Evolutionary conservation across 2,113 vertebrate species (phyloP).

Genomic region (Leucosticte australis): DNA sequence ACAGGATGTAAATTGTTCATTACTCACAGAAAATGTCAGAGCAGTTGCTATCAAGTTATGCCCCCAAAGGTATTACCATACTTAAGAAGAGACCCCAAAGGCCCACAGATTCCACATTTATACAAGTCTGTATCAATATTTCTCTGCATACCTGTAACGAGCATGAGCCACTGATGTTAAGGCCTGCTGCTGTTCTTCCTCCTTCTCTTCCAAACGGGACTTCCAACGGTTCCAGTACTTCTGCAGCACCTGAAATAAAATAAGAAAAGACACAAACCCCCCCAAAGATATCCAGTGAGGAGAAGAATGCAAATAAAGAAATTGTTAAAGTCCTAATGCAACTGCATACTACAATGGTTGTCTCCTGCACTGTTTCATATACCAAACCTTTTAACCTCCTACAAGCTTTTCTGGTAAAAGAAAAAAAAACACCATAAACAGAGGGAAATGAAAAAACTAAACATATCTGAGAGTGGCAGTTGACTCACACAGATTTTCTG

Average conservation of each 20-base stretch:
- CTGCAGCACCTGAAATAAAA: conserved; percentile 71
- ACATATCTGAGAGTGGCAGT: not conserved
- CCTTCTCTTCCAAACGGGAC: conserved; percentile 75
- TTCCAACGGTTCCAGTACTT: conserved; percentile 84
- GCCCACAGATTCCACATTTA: not conserved
- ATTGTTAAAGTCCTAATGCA: not conserved
- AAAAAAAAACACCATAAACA: not conserved
- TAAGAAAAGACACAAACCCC: not conserved
- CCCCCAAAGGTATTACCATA: not conserved
- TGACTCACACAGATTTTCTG: not conserved
- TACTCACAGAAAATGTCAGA: not conserved
- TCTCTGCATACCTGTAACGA: conserved; percentile 73
- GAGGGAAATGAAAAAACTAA: not conserved
- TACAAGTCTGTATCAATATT: not conserved
- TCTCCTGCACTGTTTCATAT: not conserved
- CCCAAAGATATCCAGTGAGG: not conserved
- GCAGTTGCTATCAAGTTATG: not conserved
- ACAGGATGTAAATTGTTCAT: not conserved
- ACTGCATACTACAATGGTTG: not conserved
- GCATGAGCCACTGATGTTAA: conserved; percentile 56
- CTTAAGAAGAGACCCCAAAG: not conserved
- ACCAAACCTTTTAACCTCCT: not conserved
- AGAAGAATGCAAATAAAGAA: not conserved
- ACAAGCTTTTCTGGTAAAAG: not conserved
- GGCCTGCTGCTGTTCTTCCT: conserved; percentile 71